phyloP scores from a whole-genome alignment of 2,888 invertebrate genomes.

The Sminthurides aquaticus region DNA sequence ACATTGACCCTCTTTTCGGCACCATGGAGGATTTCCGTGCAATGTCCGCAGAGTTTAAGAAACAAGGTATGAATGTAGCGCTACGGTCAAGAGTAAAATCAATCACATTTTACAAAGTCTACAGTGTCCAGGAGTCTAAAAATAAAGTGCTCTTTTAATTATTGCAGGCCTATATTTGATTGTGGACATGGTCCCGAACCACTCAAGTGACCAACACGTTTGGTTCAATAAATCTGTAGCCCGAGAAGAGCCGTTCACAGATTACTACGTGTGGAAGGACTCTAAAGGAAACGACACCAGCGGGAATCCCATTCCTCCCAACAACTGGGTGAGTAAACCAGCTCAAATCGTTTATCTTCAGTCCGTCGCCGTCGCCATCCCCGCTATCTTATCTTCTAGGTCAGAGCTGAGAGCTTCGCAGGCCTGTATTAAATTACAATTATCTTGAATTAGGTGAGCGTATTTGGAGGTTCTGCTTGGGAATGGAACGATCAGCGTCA shows the following conservation, averaged over 20 bases:
- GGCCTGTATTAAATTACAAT: not conserved
- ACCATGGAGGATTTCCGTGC: slow-evolving; percentile 61
- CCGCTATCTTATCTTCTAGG: no score
- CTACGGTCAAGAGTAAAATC: not conserved
- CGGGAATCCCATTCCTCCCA: slow-evolving; percentile 41
- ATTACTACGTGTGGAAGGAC: no score
- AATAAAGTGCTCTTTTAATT: not conserved
- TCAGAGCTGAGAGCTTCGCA: no score
- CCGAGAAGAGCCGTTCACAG: no score
- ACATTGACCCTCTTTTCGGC: slow-evolving; percentile 66
- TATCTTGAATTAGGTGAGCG: slow-evolving; percentile 50
- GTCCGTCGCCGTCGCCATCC: no score
- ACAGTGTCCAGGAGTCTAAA: no score
- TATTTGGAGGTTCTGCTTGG: slow-evolving; percentile 68
- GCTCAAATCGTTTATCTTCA: no score
- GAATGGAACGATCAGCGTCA: slow-evolving; percentile 57
- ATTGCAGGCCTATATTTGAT: slow-evolving; percentile 14
- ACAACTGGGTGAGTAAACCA: slow-evolving; percentile 41
- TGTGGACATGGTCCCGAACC: slow-evolving; percentile 68
- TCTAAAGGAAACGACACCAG: no score
- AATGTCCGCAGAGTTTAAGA: slow-evolving; percentile 51
- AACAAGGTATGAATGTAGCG: slow-evolving; percentile 44
- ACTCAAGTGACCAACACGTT: slow-evolving; percentile 58
- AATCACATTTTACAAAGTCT: no score
- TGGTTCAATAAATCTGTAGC: slow-evolving; percentile 68